Evolutionary conservation across 2,797 vertebrate species (phyloP).

Genomic region (Rhinatrema bivittatum): DNA sequence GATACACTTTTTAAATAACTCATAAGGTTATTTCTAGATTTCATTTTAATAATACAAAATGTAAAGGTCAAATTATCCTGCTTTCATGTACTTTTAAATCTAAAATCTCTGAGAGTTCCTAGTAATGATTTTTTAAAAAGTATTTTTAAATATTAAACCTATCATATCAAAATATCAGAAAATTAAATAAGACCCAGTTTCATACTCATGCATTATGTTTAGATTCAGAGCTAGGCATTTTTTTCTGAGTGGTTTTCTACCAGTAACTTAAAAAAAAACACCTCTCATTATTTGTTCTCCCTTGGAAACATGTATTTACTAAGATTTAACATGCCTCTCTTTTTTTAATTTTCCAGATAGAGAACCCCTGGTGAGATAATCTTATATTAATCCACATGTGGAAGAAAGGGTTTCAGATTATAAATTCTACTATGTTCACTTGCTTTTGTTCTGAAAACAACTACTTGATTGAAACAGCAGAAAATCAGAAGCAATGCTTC

Average conservation of each 20-base stretch:
- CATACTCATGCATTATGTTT: slow-evolving; percentile 33
- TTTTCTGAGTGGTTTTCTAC: slow-evolving; percentile 17
- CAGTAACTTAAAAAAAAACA: slow-evolving; percentile 19
- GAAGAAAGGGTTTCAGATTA: slow-evolving; percentile 24
- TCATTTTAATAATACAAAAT: too few relatives aligned
- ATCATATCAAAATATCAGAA: slow-evolving; percentile 22
- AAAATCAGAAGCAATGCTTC: slow-evolving; percentile 14
- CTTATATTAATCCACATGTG: slow-evolving; percentile 40
- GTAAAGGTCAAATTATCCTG: slow-evolving; percentile 32
- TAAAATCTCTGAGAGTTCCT: slow-evolving; percentile 16
- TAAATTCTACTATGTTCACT: slow-evolving; percentile 38
- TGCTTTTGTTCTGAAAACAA: slow-evolving; percentile 35
- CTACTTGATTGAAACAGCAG: slow-evolving; percentile 34
- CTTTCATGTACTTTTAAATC: slow-evolving; percentile 13
- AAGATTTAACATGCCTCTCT: slow-evolving; percentile 20
- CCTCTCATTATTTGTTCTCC: slow-evolving; percentile 39
- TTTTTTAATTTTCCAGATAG: slow-evolving; percentile 41
- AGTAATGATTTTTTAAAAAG: slow-evolving; percentile 28
- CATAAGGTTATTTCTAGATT: too few relatives aligned
- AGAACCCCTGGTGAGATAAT: slow-evolving; percentile 45
- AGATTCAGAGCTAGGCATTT: slow-evolving; percentile 10
- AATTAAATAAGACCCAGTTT: slow-evolving; percentile 41
- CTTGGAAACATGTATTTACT: slow-evolving; percentile 28
- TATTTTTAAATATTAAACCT: slow-evolving; percentile 46
- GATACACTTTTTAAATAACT: too few relatives aligned